These are phyloP conservation scores for Enhydra lutris DNA, from an alignment of 2,113 vertebrate genomes.

Conservation along the genomic window DNA sequence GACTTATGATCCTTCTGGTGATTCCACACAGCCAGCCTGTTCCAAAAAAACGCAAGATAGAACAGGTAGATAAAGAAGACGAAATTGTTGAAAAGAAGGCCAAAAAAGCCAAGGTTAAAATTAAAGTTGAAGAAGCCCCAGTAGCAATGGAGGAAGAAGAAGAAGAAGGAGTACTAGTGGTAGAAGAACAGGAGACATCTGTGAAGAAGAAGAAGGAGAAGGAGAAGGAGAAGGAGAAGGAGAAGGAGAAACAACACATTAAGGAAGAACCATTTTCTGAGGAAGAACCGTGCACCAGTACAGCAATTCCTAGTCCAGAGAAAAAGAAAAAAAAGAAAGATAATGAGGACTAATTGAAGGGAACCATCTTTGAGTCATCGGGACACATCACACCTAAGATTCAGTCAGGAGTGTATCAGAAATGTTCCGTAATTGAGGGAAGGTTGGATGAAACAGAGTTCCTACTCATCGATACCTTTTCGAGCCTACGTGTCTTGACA, in stretches of 20 bases:
- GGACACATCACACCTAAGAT: background rate
- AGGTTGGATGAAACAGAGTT: background rate
- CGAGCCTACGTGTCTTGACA: slow-evolving; percentile 18
- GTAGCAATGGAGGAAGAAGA: slow-evolving; percentile 56
- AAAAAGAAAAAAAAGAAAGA: slow-evolving; percentile 90
- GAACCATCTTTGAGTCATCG: background rate
- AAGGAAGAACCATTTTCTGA: slow-evolving; percentile 76
- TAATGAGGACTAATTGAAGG: slow-evolving; percentile 68
- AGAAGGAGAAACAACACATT: slow-evolving; percentile 59
- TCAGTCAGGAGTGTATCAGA: background rate
- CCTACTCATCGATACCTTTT: background rate
- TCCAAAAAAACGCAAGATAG: slow-evolving; percentile 94
- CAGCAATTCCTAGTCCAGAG: slow-evolving; percentile 80
- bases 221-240: background rate
- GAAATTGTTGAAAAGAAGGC: slow-evolving; percentile 88
- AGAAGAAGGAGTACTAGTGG: slow-evolving; percentile 78
- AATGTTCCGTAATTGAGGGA: background rate
- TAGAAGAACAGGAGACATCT: slow-evolving; percentile 63
- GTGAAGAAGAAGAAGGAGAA: slow-evolving; percentile 95
- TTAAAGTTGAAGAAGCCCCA: slow-evolving; percentile 74
- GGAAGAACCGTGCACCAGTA: slow-evolving; percentile 76
- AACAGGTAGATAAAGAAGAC: slow-evolving; percentile 86
- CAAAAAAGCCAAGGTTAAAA: slow-evolving; percentile 86
- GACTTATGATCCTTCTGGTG: slow-evolving; percentile 93
- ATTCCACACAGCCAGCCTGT: slow-evolving; percentile 91